These are phyloP conservation scores for Plectropomus leopardus DNA, from an alignment of 2,113 vertebrate species.

Conservation along the genomic window DNA sequence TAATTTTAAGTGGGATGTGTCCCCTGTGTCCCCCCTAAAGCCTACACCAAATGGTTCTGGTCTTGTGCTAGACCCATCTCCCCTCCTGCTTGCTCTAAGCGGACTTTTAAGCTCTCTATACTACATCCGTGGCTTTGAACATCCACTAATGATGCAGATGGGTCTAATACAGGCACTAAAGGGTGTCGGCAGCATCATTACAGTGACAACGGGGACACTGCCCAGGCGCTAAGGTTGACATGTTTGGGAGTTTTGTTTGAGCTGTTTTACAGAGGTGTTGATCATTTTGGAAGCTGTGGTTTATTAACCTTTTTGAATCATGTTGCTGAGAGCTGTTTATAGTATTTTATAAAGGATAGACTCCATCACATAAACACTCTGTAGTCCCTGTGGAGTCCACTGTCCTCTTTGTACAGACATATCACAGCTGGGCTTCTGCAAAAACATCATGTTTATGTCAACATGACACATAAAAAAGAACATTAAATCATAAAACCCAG, in stretches of 20 bases:
- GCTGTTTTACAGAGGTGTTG: not conserved
- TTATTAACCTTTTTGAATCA: not conserved
- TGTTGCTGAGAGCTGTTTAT: not conserved
- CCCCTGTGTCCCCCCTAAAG: no score
- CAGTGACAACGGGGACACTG: no score
- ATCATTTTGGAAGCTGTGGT: not conserved
- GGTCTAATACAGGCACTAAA: no score
- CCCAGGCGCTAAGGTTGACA: not conserved
- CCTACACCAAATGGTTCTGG: no score
- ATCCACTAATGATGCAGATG: no score
- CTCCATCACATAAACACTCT: not conserved
- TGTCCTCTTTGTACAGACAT: not conserved
- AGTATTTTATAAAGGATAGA: not conserved
- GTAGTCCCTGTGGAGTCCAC: not conserved
- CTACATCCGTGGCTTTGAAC: no score
- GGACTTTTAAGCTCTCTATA: no score
- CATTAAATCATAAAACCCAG: conserved; percentile 1
- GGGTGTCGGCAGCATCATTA: no score
- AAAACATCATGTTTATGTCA: conserved; percentile 10
- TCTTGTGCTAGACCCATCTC: no score
- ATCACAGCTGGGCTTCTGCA: conserved; percentile 9
- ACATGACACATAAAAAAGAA: conserved; percentile 7
- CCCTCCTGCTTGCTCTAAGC: no score
- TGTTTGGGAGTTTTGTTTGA: not conserved
- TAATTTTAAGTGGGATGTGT: no score